These are phyloP conservation scores for Tethea ocularis DNA, from an alignment of 2,888 invertebrate species.

Conservation along the genomic window DNA sequence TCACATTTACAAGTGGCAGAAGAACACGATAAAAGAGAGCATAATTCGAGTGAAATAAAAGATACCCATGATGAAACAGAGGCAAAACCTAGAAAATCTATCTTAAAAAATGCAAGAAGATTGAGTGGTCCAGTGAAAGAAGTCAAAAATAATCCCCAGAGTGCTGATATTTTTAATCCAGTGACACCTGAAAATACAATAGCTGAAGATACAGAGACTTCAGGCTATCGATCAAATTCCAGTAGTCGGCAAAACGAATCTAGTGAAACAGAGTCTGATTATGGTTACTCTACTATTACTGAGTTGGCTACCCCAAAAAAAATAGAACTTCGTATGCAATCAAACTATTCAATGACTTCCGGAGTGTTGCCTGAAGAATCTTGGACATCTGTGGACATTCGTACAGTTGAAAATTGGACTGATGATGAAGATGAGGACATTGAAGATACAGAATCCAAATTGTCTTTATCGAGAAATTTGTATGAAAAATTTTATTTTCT, in stretches of 20 bases:
- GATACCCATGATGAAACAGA: constrained; percentile 36
- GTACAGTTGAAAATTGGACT: constrained; percentile 63
- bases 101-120: constrained; percentile 60
- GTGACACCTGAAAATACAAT: constrained; percentile 44
- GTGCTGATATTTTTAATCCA: constrained; percentile 26
- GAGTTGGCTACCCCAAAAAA: constrained; percentile 84
- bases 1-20: constrained; percentile 40
- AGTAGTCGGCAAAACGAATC: constrained; percentile 71
- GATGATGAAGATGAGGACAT: constrained; percentile 71
- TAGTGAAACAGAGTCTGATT: constrained; percentile 84
- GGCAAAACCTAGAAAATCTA: constrained; percentile 63
- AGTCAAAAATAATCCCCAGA: constrained; percentile 31
- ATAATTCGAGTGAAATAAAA: constrained; percentile 32
- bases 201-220: constrained; percentile 77
- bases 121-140: constrained; percentile 52
- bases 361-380: constrained; percentile 80
- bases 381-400: constrained; percentile 73
- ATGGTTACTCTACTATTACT: constrained; percentile 85
- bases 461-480: constrained; percentile 58
- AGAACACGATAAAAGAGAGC: constrained; percentile 41
- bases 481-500: constrained; percentile 81
- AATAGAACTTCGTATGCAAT: constrained; percentile 69
- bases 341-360: constrained; percentile 63
- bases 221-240: constrained; percentile 82
- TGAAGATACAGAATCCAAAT: constrained; percentile 53